Conservation (phyloP, 2,113 vertebrate species). For the Brienomyrus longianalis region DNA sequence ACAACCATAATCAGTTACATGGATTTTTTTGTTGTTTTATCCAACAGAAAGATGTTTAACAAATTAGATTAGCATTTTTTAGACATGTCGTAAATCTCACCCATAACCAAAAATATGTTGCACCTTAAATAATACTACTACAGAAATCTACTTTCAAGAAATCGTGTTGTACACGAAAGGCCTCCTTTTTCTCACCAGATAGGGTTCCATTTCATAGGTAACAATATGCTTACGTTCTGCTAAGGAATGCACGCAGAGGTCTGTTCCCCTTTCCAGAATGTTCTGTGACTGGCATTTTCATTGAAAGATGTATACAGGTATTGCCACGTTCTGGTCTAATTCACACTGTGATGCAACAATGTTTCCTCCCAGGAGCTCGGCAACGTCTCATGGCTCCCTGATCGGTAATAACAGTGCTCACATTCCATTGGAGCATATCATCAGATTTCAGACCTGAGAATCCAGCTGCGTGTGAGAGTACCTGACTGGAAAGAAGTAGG, state of each 20-base stretch:
- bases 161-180: background rate
- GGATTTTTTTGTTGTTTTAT: background rate
- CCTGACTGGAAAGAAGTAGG: constrained; percentile 15
- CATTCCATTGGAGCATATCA: constrained; percentile 4
- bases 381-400: too few relatives aligned
- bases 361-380: background rate
- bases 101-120: background rate
- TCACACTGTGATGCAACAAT: background rate
- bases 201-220: background rate
- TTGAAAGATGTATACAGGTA: background rate
- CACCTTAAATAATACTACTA: background rate
- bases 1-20: background rate
- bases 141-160: background rate
- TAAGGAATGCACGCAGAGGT: background rate
- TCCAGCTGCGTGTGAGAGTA: background rate
- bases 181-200: background rate
- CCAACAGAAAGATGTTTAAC: background rate
- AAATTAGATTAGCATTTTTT: background rate
- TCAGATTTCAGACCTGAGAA: constrained; percentile 11
- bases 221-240: background rate
- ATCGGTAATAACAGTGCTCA: background rate
- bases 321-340: background rate
- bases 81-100: background rate
- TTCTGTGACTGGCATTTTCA: background rate
- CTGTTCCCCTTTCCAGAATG: background rate